These are phyloP conservation scores for Brachyrhaphis roseni DNA, from an alignment of 2,797 vertebrate genomes.

Conservation along the genomic window DNA sequence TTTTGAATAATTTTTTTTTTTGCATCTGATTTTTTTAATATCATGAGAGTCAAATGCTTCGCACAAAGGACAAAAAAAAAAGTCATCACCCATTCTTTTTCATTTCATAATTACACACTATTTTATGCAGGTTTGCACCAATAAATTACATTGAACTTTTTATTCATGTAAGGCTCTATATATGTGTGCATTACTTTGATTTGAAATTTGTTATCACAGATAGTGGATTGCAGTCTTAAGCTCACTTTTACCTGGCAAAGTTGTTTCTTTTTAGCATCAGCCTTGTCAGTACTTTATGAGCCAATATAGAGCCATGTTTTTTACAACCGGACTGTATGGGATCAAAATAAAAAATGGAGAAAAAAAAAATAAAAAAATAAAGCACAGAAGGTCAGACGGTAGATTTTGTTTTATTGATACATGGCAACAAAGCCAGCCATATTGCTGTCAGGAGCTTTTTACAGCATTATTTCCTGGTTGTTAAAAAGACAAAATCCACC, in stretches of 20 bases:
- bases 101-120: not conserved
- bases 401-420: slow-evolving; percentile 60
- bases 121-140: not conserved
- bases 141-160: not conserved
- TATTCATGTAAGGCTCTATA: not conserved
- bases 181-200: not conserved
- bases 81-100: not conserved
- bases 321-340: slow-evolving; percentile 51
- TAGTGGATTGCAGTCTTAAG: slow-evolving; percentile 39
- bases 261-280: slow-evolving; percentile 38
- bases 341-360: not conserved
- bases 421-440: slow-evolving; percentile 53
- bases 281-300: slow-evolving; percentile 71
- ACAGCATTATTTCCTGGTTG: slow-evolving; percentile 61
- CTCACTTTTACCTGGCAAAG: slow-evolving; percentile 54
- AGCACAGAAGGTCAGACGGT: slow-evolving; percentile 60
- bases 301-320: slow-evolving; percentile 67
- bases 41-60: not conserved
- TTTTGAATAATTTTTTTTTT: not conserved
- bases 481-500: slow-evolving; percentile 52
- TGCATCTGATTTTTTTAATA: not conserved
- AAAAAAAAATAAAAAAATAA: slow-evolving; percentile 4
- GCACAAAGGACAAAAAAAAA: no score
- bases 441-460: slow-evolving; percentile 64
- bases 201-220: slow-evolving; percentile 7